Evolutionary conservation across 2,888 invertebrate species (phyloP), one percentile per base, ranked within the genome.

Genomic region (Amblyteles armatorius): DNA sequence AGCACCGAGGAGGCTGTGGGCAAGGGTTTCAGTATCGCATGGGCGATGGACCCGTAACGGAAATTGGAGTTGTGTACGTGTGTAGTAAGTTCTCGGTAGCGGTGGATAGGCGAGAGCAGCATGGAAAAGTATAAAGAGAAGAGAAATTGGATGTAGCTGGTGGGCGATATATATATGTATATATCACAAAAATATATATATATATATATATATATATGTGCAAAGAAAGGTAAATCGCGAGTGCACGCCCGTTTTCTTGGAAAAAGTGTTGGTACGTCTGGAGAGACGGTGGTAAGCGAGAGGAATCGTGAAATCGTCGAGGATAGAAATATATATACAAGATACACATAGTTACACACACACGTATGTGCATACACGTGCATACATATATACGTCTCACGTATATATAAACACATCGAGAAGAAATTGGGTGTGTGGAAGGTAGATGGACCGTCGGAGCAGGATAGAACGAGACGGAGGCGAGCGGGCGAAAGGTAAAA

Each of bases 31-130:
- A 13, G 44, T 44, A 44, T 44, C 44, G 44, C 3, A 44, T 44
- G 44, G 13, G 13, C 44, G 44, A 44, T 13, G 44, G 50, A 87
- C 85, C 89, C 88, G 89, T 89, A 90, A 90, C 90, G 91, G 90
- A 91, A 92, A 90, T 91, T 91, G 90, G 90, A 90, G 90, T 91
- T 91, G 91, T 91, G 90, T 90, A 91, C 90, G 91, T 91, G 91
- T 90, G 90, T 36, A 9, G 36, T 89, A 91, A 88, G 87, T 52
- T 44, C 44, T 44, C 44, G 44, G 40, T 40, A 9, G n/a, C 44
- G 40, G 36, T 57, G 60, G 40, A 19, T 80, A 67, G 90, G 90
- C 90, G 90, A 55, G 67, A 11, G 52, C 68, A 16, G 55, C 52
- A 19, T 55, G 55, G 55, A 50, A 55, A 22, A n/a, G 29, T 33